phyloP scores from a whole-genome alignment of 2,888 invertebrate species.

The Idaea aversata region DNA sequence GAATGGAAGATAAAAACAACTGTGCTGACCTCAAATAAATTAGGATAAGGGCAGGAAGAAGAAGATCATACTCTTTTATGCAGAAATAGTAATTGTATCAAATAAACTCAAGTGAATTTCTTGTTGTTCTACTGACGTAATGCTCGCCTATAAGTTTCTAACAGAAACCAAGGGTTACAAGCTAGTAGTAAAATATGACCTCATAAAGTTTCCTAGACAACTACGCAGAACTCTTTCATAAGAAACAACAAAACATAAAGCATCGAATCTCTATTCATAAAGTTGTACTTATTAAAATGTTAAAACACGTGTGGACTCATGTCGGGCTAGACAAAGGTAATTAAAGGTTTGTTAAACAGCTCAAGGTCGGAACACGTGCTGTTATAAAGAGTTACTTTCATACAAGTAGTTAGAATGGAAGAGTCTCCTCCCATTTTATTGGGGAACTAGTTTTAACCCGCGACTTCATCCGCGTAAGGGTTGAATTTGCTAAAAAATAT shows the following conservation, averaged over 20 bases:
- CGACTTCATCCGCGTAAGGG: too few relatives aligned
- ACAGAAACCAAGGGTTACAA: not conserved
- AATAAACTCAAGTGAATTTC: too few relatives aligned
- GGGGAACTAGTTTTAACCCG: too few relatives aligned
- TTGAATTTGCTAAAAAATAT: too few relatives aligned
- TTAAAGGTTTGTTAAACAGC: slow-evolving; percentile 50
- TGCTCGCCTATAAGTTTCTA: not conserved
- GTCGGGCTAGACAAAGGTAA: slow-evolving; percentile 57
- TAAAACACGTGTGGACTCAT: slow-evolving; percentile 51
- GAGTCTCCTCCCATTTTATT: too few relatives aligned
- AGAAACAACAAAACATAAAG: not conserved
- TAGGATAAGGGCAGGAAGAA: too few relatives aligned
- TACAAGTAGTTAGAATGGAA: slow-evolving; percentile 15
- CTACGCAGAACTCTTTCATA: not conserved
- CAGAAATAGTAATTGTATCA: too few relatives aligned
- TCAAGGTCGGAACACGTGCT: slow-evolving; percentile 57
- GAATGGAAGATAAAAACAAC: too few relatives aligned
- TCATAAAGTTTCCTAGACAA: not conserved
- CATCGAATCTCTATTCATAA: not conserved
- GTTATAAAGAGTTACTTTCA: slow-evolving; percentile 25
- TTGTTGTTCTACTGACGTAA: too few relatives aligned
- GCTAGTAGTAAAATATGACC: not conserved
- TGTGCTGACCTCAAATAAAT: too few relatives aligned
- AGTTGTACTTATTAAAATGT: slow-evolving; percentile 6
- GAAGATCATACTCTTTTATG: too few relatives aligned